phyloP scores from a whole-genome alignment of 2,797 vertebrate species.

The Rhabdomys pumilio region DNA sequence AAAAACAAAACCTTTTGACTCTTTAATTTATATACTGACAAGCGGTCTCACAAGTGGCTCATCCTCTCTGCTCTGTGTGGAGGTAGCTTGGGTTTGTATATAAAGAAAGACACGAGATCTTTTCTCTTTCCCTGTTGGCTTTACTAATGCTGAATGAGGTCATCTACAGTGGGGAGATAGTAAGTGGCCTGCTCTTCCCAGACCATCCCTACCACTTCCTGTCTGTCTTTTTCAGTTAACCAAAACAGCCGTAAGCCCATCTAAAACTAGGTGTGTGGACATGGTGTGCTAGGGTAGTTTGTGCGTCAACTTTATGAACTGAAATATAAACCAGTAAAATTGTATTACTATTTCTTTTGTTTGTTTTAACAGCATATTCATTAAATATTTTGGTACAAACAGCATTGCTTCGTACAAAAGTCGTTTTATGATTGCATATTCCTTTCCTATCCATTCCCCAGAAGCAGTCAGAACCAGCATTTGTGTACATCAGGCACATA shows the following conservation, averaged over 20 bases:
- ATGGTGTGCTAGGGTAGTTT: constrained; percentile 97
- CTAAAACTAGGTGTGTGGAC: constrained; percentile 94
- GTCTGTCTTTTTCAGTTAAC: constrained; percentile 94
- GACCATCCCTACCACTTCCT: constrained; percentile 91
- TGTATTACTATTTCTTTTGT: constrained; percentile 89
- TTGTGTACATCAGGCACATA: no score
- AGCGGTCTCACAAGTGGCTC: constrained; percentile 87
- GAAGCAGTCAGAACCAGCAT: background rate
- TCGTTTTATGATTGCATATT: constrained; percentile 71
- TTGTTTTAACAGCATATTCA: constrained; percentile 86
- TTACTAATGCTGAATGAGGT: constrained; percentile 95
- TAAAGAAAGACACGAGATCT: constrained; percentile 94
- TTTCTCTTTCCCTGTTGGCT: constrained; percentile 93
- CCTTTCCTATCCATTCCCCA: background rate
- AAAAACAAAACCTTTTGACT: constrained; percentile 61
- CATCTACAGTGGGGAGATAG: constrained; percentile 91
- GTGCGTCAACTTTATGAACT: constrained; percentile 96
- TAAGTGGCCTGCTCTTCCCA: constrained; percentile 85
- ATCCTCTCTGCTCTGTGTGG: constrained; percentile 81
- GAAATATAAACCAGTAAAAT: constrained; percentile 96
- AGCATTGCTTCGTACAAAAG: constrained; percentile 71
- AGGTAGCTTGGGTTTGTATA: constrained; percentile 96
- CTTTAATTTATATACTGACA: constrained; percentile 92
- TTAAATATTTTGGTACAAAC: constrained; percentile 88
- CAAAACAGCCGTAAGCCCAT: constrained; percentile 94